Evolutionary conservation across 2,113 vertebrate genomes (phyloP).

Genomic region (Nansenia antarctica): DNA sequence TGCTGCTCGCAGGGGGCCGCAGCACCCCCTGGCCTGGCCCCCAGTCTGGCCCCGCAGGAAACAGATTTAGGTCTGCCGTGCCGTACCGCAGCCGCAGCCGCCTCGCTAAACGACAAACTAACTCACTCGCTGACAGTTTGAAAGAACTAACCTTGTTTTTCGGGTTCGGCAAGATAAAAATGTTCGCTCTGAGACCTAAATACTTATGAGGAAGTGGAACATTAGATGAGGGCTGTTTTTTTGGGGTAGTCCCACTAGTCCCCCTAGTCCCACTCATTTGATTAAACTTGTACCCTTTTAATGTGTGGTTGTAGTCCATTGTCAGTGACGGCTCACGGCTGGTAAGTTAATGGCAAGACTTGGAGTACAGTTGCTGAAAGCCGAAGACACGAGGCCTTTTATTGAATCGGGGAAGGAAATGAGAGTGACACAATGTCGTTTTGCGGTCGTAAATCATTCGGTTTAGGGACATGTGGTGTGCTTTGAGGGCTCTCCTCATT

Average conservation of each 20-base stretch:
- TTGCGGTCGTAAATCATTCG: conserved; percentile 53
- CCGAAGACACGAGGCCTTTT: conserved; percentile 18
- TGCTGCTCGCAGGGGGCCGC: conserved; percentile 34
- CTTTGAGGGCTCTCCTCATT: conserved; percentile 49
- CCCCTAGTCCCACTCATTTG: background rate
- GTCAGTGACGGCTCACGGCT: background rate
- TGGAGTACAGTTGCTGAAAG: conserved; percentile 26
- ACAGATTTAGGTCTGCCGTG: conserved; percentile 14
- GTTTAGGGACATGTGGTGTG: conserved; percentile 55
- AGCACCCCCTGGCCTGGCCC: background rate
- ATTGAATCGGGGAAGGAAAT: conserved; percentile 31
- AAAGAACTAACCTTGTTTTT: conserved; percentile 16
- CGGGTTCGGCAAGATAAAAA: conserved; percentile 2
- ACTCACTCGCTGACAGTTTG: conserved; percentile 4
- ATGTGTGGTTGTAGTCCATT: background rate
- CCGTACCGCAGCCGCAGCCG: too few species aligned
- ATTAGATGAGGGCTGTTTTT: background rate
- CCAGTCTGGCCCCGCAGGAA: background rate
- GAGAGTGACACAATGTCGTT: conserved; percentile 39
- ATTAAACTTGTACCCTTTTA: background rate
- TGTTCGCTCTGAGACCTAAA: background rate
- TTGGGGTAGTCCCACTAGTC: background rate
- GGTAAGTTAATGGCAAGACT: background rate
- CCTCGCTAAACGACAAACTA: conserved; percentile 24
- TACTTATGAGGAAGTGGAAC: background rate